Conservation (phyloP, 2,888 invertebrate species). For the Drosophila borealis region DNA sequence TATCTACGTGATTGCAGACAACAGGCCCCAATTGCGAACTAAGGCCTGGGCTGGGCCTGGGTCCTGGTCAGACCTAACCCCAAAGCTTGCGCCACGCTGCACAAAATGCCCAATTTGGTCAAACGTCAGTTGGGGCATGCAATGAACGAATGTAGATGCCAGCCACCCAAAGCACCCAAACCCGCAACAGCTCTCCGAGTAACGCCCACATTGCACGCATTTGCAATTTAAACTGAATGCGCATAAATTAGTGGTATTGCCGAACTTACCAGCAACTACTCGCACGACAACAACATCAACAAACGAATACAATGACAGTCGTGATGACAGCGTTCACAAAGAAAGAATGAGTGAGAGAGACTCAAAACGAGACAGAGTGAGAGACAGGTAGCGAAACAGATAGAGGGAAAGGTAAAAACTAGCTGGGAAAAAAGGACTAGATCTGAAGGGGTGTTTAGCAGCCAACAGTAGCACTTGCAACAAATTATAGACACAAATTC, state of each 20-base stretch:
- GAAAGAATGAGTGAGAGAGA: background rate
- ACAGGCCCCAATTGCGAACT: slow-evolving; percentile 31
- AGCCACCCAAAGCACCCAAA: background rate
- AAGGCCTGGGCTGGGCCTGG: background rate
- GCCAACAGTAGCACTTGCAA: background rate
- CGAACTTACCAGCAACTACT: slow-evolving; percentile 39
- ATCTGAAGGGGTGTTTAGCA: background rate
- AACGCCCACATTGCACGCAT: slow-evolving; percentile 61
- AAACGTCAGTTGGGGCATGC: slow-evolving; percentile 37
- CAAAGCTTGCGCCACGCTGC: slow-evolving; percentile 17
- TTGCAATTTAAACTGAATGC: slow-evolving; percentile 77
- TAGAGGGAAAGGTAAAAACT: background rate
- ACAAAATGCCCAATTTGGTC: slow-evolving; percentile 68
- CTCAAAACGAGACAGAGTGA: no score
- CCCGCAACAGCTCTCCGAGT: slow-evolving; percentile 6
- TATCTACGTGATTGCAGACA: slow-evolving; percentile 62
- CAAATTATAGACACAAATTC: slow-evolving; percentile 10
- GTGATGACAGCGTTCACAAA: slow-evolving; percentile 27
- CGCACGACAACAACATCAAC: slow-evolving; percentile 7
- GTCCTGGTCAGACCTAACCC: slow-evolving; percentile 11
- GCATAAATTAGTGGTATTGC: slow-evolving; percentile 75
- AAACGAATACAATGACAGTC: slow-evolving; percentile 20
- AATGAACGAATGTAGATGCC: background rate
- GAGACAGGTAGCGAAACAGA: no score
- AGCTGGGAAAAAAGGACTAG: background rate